Conservation (phyloP, 2,888 invertebrate genomes). For the Laspeyria flexula region DNA sequence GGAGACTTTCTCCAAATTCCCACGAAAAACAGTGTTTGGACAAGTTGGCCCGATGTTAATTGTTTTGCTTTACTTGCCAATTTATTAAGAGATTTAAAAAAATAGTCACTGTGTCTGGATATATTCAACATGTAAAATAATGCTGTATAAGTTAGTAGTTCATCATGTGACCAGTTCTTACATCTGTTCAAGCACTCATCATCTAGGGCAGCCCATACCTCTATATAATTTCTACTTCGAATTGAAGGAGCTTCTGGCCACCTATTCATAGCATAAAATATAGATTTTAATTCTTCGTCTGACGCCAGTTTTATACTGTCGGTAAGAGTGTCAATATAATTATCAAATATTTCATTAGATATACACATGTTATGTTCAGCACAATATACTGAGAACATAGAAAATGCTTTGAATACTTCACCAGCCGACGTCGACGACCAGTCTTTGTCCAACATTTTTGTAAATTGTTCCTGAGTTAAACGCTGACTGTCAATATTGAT, state of each 20-base stretch:
- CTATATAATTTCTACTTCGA: constrained; percentile 86
- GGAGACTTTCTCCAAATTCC: constrained; percentile 86
- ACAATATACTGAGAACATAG: constrained; percentile 65
- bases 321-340: constrained; percentile 73
- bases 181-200: constrained; percentile 84
- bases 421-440: constrained; percentile 57
- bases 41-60: constrained; percentile 87
- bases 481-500: constrained; percentile 13
- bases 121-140: constrained; percentile 88
- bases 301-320: constrained; percentile 83
- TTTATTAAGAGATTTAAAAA: constrained; percentile 81
- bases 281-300: constrained; percentile 83
- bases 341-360: constrained; percentile 69
- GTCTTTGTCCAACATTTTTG: constrained; percentile 54
- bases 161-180: constrained; percentile 80
- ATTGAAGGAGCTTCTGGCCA: constrained; percentile 83
- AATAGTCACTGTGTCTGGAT: constrained; percentile 84
- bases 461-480: constrained; percentile 53
- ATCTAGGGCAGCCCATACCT: constrained; percentile 89
- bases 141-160: constrained; percentile 86
- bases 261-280: constrained; percentile 80
- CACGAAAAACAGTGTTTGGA: constrained; percentile 89
- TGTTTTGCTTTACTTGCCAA: constrained; percentile 85
- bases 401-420: constrained; percentile 64
- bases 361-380: constrained; percentile 64